Percentiles rank a stretch among this genome's conserved stretches.
phyloP scores from a whole-genome alignment of 2,113 vertebrate species.

The Seriola quinqueradiata region DNA sequence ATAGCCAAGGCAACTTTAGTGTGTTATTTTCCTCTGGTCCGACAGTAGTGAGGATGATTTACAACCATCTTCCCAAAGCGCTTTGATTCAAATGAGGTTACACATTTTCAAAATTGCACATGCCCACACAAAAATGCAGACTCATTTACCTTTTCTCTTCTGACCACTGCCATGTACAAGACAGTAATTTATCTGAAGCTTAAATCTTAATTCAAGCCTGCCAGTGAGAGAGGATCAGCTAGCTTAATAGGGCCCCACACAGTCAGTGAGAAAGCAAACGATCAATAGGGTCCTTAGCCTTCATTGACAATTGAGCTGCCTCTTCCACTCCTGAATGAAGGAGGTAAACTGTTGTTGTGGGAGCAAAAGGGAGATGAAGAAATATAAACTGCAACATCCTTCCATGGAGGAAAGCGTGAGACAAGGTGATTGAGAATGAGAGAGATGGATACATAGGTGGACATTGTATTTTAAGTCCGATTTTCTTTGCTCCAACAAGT shows the following conservation, averaged over 20 bases:
- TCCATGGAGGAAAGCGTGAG: neutral
- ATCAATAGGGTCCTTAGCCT: slow-evolving; percentile 21
- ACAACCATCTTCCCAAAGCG: neutral
- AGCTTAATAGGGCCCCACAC: slow-evolving; percentile 25
- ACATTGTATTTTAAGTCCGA: neutral
- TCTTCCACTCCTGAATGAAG: neutral
- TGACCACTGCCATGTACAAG: neutral
- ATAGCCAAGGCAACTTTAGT: neutral
- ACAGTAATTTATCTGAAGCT: slow-evolving; percentile 6
- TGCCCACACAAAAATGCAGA: neutral
- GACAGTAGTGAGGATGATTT: neutral
- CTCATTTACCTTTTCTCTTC: neutral
- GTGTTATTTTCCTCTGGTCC: neutral
- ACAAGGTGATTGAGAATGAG: slow-evolving; percentile 15
- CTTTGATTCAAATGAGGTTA: neutral
- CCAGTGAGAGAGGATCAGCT: neutral
- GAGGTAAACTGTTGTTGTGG: neutral
- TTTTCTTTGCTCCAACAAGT: slow-evolving; percentile 27
- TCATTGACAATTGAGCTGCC: slow-evolving; percentile 35
- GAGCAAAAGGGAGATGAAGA: neutral
- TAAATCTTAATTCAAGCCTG: slow-evolving; percentile 14
- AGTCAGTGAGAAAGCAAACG: slow-evolving; percentile 23
- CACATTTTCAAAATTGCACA: neutral
- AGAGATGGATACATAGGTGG: slow-evolving; percentile 12
- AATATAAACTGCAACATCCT: slow-evolving; percentile 1